Evolutionary conservation across 2,888 invertebrate species (phyloP).

Genomic region (Cataglyphis albicans): DNA sequence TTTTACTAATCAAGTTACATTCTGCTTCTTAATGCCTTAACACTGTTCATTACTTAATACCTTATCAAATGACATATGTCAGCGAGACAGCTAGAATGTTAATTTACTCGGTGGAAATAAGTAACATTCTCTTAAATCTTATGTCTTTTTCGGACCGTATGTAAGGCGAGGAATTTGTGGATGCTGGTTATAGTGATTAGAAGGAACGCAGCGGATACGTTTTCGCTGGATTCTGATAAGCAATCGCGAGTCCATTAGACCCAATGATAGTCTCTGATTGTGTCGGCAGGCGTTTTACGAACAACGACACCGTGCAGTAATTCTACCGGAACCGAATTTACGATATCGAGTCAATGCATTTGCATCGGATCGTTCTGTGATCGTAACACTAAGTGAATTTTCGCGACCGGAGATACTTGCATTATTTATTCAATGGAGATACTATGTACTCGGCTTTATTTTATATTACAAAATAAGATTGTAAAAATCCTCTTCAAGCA

Average conservation of each 20-base stretch:
- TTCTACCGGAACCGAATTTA: conserved; percentile 65
- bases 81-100: conserved; percentile 18
- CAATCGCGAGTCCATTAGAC: conserved; percentile 72
- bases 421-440: conserved; percentile 14
- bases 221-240: conserved; percentile 67
- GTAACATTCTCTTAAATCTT: conserved; percentile 3
- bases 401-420: background rate
- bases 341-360: conserved; percentile 64
- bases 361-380: conserved; percentile 59
- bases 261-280: conserved; percentile 52
- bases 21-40: conserved; percentile 22
- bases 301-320: conserved; percentile 64
- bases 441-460: background rate
- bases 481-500: background rate
- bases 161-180: conserved; percentile 18
- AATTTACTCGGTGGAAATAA: background rate
- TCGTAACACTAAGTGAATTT: conserved; percentile 50
- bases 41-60: conserved; percentile 28
- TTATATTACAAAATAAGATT: background rate
- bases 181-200: conserved; percentile 24
- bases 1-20: conserved; percentile 26
- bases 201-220: conserved; percentile 63
- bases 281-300: conserved; percentile 57
- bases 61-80: conserved; percentile 25
- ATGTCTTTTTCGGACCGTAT: background rate